Percentiles rank a stretch among this genome's conserved stretches.
These are phyloP conservation scores for Hydrozoanthus tunicans DNA, from an alignment of 64 coral and sea anemone species.

Conservation along the genomic window DNA sequence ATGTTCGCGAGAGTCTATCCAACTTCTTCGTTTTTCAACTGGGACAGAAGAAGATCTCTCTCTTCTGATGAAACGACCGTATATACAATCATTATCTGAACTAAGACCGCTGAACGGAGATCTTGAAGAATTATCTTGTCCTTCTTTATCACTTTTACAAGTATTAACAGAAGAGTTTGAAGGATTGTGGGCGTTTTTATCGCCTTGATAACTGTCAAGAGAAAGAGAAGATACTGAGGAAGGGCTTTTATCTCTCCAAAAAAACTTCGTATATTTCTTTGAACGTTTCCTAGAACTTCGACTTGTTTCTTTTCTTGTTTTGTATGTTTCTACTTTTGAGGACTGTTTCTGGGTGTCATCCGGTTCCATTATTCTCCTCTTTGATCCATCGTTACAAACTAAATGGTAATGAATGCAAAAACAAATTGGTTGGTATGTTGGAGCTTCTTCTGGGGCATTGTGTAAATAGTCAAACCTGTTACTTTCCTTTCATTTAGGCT, in stretches of 20 bases:
- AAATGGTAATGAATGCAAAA: not conserved
- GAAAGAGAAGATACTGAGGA: not conserved
- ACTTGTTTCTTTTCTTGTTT: not conserved
- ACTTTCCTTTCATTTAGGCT: too few relatives aligned
- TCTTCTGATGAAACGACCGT: not conserved
- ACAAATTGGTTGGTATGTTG: too few relatives aligned
- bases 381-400: not conserved
- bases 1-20: not conserved
- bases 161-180: not conserved
- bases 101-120: not conserved
- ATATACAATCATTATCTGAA: not conserved
- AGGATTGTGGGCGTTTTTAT: not conserved
- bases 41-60: not conserved
- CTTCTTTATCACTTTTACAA: not conserved
- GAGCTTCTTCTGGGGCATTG: too few relatives aligned
- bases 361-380: not conserved
- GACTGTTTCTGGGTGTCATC: not conserved
- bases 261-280: not conserved
- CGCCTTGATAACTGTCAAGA: not conserved
- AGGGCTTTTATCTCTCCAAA: not conserved
- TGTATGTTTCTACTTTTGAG: not conserved
- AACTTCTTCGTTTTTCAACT: not conserved
- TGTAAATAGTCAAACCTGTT: too few relatives aligned
- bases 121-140: not conserved
- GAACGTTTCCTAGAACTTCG: slow-evolving; percentile 1